phyloP scores from a whole-genome alignment of 2,113 vertebrate species.

The Amphilophus citrinellus region DNA sequence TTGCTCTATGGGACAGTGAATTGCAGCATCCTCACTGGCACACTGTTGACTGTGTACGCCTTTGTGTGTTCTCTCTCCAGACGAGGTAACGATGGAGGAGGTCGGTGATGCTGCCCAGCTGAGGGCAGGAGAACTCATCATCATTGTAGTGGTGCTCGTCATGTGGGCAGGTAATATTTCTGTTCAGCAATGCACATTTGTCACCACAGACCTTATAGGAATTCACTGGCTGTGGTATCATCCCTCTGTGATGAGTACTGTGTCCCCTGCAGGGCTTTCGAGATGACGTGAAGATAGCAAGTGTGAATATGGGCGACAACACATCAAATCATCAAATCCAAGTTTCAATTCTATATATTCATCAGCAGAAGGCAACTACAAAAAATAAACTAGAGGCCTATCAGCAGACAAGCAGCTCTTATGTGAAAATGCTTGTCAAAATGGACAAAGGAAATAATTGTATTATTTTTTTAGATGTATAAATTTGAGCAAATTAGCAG shows the following conservation, averaged over 20 bases:
- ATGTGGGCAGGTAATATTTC: slow-evolving; percentile 94
- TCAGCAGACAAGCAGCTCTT: not conserved
- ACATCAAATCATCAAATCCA: not conserved
- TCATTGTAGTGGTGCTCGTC: slow-evolving; percentile 94
- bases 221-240: not conserved
- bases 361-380: not conserved
- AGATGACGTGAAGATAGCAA: not conserved
- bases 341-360: not conserved
- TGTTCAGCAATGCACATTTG: slow-evolving; percentile 32
- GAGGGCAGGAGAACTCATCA: slow-evolving; percentile 92
- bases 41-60: slow-evolving; percentile 32
- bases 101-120: slow-evolving; percentile 88
- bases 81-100: slow-evolving; percentile 93
- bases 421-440: not conserved
- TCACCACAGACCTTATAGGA: slow-evolving; percentile 35
- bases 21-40: not conserved
- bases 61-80: slow-evolving; percentile 73
- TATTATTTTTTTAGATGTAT: too few species aligned
- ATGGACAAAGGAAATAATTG: not conserved
- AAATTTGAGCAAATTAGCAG: too few species aligned
- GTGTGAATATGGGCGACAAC: not conserved
- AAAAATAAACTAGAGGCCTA: not conserved
- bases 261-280: not conserved
- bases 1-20: slow-evolving; percentile 20
- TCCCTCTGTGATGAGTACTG: slow-evolving; percentile 18